Evolutionary conservation across 2,113 vertebrate species (phyloP), one percentile per base, ranked within the genome.

Genomic region (Dinomys branickii): DNA sequence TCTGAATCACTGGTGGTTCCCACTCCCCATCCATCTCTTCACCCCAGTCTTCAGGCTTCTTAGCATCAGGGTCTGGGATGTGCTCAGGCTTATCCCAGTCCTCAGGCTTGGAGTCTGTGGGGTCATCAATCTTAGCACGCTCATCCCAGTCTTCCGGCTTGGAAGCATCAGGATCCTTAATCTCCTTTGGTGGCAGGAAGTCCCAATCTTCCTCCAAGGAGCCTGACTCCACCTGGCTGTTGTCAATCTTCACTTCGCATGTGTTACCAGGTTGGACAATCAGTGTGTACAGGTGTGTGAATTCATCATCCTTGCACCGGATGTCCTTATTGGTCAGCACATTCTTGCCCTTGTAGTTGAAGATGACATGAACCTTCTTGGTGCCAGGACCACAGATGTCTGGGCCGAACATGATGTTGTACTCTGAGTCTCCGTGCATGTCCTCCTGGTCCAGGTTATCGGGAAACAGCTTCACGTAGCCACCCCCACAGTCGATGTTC

Each of bases 381-480:
- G 99, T 99, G 58, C 99, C 98, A 0, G 99, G 99, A 19, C 99
- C 99, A 3, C 99, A 99, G 77, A 99, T 99, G 1, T 99, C 99
- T 0, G 99, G 99, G 14, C 99, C 99, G 0, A 99, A 99, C 99
- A 99, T 99, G 96, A 99, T 99, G 98, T 99, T 99, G 97, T 99
- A 99, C 77, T 98, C 98, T 0, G 99, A 99, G 41, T 99, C 99
- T 0, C 99, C 99, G 0, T 99, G 99, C 99, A 99, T 99, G 84
- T 98, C 98, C 3, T 98, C 94, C 98, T 99, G 99, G 81, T 81
- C 97, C 26, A 99, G 92, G 41, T 73, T 56, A 24, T 97, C 90
- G 0, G 99, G 99, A 97, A 99, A 99, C 1, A 99, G 98, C 85
- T 99, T 99, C 38, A 99, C 97, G 0, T 99, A 99, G 0, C 99